Percentiles rank a stretch among this genome's conserved stretches.
Evolutionary conservation across 2,888 invertebrate species (phyloP).

Genomic region (Drosophila austrosaltans): DNA sequence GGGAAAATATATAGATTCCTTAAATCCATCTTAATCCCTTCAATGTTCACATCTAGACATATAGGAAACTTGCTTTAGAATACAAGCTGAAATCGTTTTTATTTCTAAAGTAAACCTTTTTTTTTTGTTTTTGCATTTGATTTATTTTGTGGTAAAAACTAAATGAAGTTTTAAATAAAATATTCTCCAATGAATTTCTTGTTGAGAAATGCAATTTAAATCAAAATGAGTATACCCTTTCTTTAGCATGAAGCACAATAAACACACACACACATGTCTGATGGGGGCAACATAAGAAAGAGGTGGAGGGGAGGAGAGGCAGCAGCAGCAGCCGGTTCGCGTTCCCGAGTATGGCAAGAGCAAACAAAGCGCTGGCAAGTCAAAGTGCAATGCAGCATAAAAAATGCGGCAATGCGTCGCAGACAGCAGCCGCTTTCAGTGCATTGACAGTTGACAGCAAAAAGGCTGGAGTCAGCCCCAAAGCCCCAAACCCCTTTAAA

Average conservation of each 20-base stretch:
- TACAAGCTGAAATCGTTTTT: no score
- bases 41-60: no score
- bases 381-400: constrained; percentile 75
- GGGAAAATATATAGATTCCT: no score
- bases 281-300: constrained; percentile 39
- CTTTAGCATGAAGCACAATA: constrained; percentile 18
- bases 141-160: no score
- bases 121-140: not conserved
- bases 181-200: no score
- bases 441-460: constrained; percentile 78
- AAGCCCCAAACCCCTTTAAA: not conserved
- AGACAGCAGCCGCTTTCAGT: constrained; percentile 55
- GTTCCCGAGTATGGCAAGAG: constrained; percentile 43
- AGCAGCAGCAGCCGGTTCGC: constrained; percentile 9
- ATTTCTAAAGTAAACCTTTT: no score
- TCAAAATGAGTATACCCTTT: not conserved
- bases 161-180: no score
- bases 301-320: not conserved
- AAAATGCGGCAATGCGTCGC: constrained; percentile 59
- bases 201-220: not conserved
- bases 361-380: constrained; percentile 70
- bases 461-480: constrained; percentile 44
- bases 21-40: no score
- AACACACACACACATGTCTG: constrained; percentile 51
- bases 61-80: no score